Base-by-base conservation (phyloP, 2,888 invertebrate genomes). In the Allygus modestus region DNA sequence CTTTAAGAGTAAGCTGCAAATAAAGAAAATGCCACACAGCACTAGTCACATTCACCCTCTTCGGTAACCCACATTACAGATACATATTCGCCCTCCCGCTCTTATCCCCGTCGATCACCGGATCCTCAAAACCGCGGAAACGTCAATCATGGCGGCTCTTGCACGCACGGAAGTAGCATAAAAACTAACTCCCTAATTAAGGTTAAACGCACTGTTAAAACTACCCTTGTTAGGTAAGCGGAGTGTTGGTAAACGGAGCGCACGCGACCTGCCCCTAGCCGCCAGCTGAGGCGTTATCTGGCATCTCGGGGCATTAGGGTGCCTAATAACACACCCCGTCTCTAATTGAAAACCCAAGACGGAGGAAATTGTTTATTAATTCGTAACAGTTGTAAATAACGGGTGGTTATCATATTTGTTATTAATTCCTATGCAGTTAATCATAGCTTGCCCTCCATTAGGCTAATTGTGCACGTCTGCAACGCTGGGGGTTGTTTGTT, bases 301-400 rank as follows among this genome's bases (percentile, higher is more conserved):
- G 31, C 58, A 58, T 79, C 79, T 51, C 17, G 43, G 77, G 51
- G 37, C 79, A 79, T 79, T 79, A 79, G 79, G 79, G 79, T 58
- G 58, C 54, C 79, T 79, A 79, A 79, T 79, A 79, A 79, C 79
- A 79, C 28, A 51, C 58, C 77, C 77, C 79, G 58, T 20, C 31
- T 31, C 58, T 79, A 79, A 79, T 79, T 79, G 79, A 79, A 79
- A 79, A 54, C 79, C 79, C 79, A 58, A 58, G 58, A 58, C 58
- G 28, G 37, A 46, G 77, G 79, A 79, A 79, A 79, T 79, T 79
- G 79, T 79, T 79, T 79, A 79, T 79, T 79, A 79, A 79, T 79
- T 79, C 58, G 79, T 79, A 79, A 79, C 77, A 77, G 77, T 77
- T 77, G 77, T 77, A 77, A 77, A 77, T 77, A 77, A 77, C 77